phyloP scores from a whole-genome alignment of 2,113 vertebrate species.

The Istiophorus platypterus region DNA sequence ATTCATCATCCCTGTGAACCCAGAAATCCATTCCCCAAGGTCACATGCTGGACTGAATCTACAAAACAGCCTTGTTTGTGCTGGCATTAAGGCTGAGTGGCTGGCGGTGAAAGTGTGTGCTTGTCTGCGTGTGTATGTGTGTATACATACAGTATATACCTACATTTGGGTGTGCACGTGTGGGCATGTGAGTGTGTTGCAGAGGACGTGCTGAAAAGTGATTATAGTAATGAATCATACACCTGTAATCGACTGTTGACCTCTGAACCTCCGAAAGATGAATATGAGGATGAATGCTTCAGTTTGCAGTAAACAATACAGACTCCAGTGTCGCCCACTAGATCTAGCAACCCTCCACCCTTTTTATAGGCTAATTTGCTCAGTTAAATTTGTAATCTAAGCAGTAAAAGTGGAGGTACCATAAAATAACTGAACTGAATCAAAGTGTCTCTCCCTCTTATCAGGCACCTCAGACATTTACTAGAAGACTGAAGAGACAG shows the following conservation, averaged over 20 bases:
- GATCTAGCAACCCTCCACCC: constrained; percentile 38
- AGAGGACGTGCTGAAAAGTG: background rate
- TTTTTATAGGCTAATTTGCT: constrained; percentile 42
- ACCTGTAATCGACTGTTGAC: constrained; percentile 36
- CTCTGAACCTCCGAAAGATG: constrained; percentile 33
- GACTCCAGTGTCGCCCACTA: background rate
- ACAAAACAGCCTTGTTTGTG: constrained; percentile 13
- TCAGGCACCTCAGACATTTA: constrained; percentile 23
- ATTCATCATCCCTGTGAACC: constrained; percentile 64
- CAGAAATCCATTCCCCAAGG: constrained; percentile 62
- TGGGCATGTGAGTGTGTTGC: constrained; percentile 24
- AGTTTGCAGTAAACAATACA: constrained; percentile 10
- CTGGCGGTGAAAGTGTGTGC: constrained; percentile 1
- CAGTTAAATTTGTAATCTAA: constrained; percentile 48
- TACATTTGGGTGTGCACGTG: constrained; percentile 22
- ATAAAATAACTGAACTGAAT: constrained; percentile 18
- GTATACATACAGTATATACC: background rate
- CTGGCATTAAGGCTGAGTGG: background rate
- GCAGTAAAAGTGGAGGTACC: constrained; percentile 31
- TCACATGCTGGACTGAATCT: constrained; percentile 48
- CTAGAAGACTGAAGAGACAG: constrained; percentile 12
- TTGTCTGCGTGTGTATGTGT: constrained; percentile 6
- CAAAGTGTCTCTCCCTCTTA: background rate
- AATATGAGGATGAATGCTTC: constrained; percentile 16
- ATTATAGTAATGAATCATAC: constrained; percentile 13